phyloP scores from a whole-genome alignment of 2,888 invertebrate species.

The Lycocerus yunnanus region DNA sequence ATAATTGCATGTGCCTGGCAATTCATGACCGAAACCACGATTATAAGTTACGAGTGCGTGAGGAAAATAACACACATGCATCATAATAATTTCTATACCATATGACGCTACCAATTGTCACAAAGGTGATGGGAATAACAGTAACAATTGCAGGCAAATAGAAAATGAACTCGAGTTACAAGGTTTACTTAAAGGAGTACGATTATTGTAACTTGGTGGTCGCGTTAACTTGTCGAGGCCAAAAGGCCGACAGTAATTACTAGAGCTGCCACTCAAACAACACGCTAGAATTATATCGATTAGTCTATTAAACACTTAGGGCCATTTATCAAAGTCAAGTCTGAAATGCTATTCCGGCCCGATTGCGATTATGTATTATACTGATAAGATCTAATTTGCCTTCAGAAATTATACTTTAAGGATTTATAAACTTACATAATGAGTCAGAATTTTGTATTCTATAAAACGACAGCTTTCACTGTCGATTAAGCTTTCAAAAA shows the following conservation, averaged over 20 bases:
- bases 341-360: constrained; percentile 29
- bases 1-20: constrained; percentile 52
- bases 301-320: constrained; percentile 59
- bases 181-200: constrained; percentile 24
- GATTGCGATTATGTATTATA: constrained; percentile 29
- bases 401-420: constrained; percentile 24
- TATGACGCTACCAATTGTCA: constrained; percentile 37
- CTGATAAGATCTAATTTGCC: constrained; percentile 32
- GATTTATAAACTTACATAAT: constrained; percentile 18
- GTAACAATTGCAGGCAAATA: constrained; percentile 5
- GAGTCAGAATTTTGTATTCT: constrained; percentile 2
- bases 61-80: constrained; percentile 46
- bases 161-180: constrained; percentile 25
- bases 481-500: background rate
- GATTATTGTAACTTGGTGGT: constrained; percentile 32
- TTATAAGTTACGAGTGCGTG: constrained; percentile 47
- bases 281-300: constrained; percentile 57
- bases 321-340: constrained; percentile 57
- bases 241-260: constrained; percentile 53
- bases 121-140: constrained; percentile 20
- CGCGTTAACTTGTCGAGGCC: constrained; percentile 38
- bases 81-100: constrained; percentile 41
- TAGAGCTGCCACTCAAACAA: constrained; percentile 53
- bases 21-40: constrained; percentile 46
- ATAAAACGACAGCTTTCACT: constrained; percentile 2